Conservation (phyloP, 2,797 vertebrate genomes). For the Chrysolophus pictus region DNA sequence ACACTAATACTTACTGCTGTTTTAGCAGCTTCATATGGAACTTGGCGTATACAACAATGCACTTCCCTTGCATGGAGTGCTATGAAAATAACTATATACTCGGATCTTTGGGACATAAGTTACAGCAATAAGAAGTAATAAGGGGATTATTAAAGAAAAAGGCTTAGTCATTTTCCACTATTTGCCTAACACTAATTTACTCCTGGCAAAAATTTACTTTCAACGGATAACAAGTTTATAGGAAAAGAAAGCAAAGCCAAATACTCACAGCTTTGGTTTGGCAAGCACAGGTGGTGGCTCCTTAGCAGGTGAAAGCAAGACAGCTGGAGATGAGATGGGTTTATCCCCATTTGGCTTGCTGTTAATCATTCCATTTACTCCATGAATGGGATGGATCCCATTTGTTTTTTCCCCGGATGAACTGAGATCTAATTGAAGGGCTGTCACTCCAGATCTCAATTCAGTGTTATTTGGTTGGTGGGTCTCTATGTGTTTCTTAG, state of each 20-base stretch:
- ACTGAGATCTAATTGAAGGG: constrained; percentile 76
- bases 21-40: background rate
- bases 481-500: constrained; percentile 81
- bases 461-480: constrained; percentile 84
- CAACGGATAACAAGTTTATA: constrained; percentile 14
- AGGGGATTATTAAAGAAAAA: background rate
- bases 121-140: background rate
- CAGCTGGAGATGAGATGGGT: constrained; percentile 51
- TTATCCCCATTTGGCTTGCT: constrained; percentile 63
- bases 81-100: background rate
- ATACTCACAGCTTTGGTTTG: constrained; percentile 98
- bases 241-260: constrained; percentile 23
- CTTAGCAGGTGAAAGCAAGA: constrained; percentile 82
- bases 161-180: background rate
- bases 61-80: background rate
- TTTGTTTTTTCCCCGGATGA: constrained; percentile 73
- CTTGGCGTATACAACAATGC: background rate
- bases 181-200: background rate
- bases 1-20: background rate
- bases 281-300: constrained; percentile 90
- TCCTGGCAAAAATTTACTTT: background rate
- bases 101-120: background rate
- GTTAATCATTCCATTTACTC: constrained; percentile 77
- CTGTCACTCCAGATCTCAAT: constrained; percentile 80
- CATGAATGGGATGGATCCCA: constrained; percentile 76